Base-by-base conservation (phyloP, 2,113 vertebrate species). In the Mustela lutreola region DNA sequence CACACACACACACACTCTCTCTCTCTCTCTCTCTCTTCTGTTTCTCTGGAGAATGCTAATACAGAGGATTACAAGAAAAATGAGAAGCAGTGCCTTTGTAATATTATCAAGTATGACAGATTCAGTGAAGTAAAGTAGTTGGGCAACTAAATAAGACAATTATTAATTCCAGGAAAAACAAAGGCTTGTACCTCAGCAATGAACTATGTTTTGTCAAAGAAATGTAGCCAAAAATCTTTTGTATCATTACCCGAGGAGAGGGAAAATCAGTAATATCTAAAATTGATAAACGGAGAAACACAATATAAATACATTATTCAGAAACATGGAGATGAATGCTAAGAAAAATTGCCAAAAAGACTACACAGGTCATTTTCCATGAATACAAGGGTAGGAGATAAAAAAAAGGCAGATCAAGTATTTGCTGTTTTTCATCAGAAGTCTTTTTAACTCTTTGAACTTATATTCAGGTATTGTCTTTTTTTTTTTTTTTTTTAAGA, bases 141-240 rank as follows among this genome's bases (percentile, higher is more conserved):
- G 60, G 48, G 31, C 53, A 56, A 56, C 53, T 56, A 91, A 83
- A n/a, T 58, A 24, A 76, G 48, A 12, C 42, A 96, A 73, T 82
- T 39, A 63, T 83, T 76, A 62, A 94, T 10, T 91, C 26, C 76
- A 71, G 76, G 76, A 71, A 88, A 97, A 92, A 78, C 5, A 56
- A 81, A 91, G 33, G 33, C 42, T n/a, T 81, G 4, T 18, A 58
- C 26, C 4, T 83, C 42, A 62, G 67, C 76, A 94, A 39, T 71
- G 42, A 82, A 65, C 12, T 36, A n/a, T 18, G 76, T 62, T 89
- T 86, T 92, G 18, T 91, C 76, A 39, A 75, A 62, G 42, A 71
- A 76, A 53, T 36, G 22, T 56, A 90, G 58, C 65, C 33, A 71
- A 78, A 63, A 94, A 45, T 78, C 36, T 62, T 45, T 45, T 90